Evolutionary conservation across 2,797 vertebrate genomes (phyloP).

Genomic region (Columba guinea): DNA sequence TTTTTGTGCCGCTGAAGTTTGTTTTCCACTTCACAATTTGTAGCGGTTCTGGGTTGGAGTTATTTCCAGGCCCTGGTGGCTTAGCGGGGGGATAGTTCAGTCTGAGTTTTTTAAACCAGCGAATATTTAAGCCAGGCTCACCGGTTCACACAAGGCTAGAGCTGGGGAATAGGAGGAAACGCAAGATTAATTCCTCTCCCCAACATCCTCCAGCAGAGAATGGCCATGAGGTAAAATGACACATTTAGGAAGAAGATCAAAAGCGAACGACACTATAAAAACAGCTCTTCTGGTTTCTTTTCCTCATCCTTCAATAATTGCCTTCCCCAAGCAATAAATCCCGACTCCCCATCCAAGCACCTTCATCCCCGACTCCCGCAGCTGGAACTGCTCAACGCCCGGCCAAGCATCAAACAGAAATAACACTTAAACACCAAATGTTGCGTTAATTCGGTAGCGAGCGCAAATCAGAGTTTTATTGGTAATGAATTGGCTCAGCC

Average conservation of each 20-base stretch:
- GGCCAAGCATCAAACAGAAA: neutral
- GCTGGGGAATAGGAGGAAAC: too few species aligned
- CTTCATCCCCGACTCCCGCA: neutral
- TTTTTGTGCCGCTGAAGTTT: neutral
- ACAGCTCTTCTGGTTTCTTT: neutral
- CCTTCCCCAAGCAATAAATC: neutral
- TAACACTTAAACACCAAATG: neutral
- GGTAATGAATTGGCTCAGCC: slow-evolving; percentile 20
- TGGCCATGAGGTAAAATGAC: neutral
- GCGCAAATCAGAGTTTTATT: neutral
- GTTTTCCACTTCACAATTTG: neutral
- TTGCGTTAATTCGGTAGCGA: neutral
- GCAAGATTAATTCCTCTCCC: neutral
- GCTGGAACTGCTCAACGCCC: neutral
- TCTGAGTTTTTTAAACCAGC: neutral
- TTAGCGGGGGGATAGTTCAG: neutral
- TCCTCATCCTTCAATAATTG: neutral
- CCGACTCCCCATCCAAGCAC: neutral
- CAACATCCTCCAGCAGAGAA: neutral
- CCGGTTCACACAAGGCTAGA: neutral
- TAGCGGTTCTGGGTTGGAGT: neutral
- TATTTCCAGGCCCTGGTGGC: neutral
- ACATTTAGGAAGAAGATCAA: neutral
- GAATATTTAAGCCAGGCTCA: neutral
- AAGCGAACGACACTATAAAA: neutral